These are phyloP conservation scores for Tachysurus vachellii DNA, from an alignment of 2,113 vertebrate genomes.

Conservation along the genomic window DNA sequence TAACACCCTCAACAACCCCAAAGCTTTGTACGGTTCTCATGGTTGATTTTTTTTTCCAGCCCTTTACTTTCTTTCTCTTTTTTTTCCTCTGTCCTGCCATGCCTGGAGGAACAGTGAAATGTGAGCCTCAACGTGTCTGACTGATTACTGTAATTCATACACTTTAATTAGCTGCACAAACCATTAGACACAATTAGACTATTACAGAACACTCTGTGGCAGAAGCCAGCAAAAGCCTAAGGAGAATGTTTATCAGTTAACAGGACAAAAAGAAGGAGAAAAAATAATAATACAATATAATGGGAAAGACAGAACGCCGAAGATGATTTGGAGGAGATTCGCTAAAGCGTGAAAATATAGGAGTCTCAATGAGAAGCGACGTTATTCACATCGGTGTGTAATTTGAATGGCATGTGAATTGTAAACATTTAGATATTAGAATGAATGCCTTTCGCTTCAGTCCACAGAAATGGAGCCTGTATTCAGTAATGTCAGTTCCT, in stretches of 20 bases:
- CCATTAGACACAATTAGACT: constrained; percentile 99
- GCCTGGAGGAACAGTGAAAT: constrained; percentile 67
- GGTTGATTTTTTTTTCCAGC: neutral
- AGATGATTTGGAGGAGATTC: constrained; percentile 38
- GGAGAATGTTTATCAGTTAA: constrained; percentile 68
- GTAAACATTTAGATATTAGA: constrained; percentile 24
- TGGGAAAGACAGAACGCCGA: constrained; percentile 12
- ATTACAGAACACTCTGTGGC: constrained; percentile 94
- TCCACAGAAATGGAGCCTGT: neutral
- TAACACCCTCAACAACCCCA: constrained; percentile 33
- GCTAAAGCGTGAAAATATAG: constrained; percentile 44
- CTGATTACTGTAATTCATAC: constrained; percentile 99
- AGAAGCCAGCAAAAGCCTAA: constrained; percentile 64
- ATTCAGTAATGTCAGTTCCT: neutral
- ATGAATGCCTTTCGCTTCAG: constrained; percentile 10
- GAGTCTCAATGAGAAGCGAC: neutral
- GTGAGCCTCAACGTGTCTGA: constrained; percentile 83
- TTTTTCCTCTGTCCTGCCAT: constrained; percentile 59
- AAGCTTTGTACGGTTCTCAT: constrained; percentile 11
- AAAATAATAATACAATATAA: neutral
- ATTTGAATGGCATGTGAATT: constrained; percentile 21
- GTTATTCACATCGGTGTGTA: constrained; percentile 29
- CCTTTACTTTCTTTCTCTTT: constrained; percentile 35
- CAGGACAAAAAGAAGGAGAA: constrained; percentile 26
- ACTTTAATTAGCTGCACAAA: constrained; percentile 99